Percentiles rank a stretch among this genome's conserved stretches.
Conservation (phyloP, 2,797 vertebrate genomes). For the Propithecus deckenii region DNA sequence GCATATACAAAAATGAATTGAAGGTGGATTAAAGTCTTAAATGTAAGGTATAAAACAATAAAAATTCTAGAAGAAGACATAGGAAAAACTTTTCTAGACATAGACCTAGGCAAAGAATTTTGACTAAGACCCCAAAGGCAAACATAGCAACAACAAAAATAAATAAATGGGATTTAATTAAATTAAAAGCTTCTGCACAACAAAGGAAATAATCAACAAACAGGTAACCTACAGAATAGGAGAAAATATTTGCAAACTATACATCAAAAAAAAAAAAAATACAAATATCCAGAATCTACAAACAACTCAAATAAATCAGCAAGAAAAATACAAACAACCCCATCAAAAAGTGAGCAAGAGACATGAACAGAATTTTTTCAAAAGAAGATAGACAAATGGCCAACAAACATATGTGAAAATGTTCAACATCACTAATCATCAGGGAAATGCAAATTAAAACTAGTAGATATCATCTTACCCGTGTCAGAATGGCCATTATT, state of each 20-base stretch:
- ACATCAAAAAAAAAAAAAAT: neutral
- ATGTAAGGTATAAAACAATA: neutral
- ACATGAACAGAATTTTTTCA: neutral
- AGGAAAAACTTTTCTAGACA: neutral
- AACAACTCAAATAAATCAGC: neutral
- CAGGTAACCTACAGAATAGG: neutral
- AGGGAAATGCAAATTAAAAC: neutral
- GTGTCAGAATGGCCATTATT: neutral
- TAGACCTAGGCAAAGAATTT: neutral
- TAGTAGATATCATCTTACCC: neutral
- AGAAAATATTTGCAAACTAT: neutral
- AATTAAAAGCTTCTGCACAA: neutral
- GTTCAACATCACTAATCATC: neutral
- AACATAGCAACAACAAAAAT: neutral
- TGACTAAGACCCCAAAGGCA: neutral
- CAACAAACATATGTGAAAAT: neutral
- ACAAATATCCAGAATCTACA: neutral
- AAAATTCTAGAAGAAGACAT: neutral
- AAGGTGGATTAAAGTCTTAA: neutral
- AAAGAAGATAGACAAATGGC: neutral
- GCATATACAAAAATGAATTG: neutral
- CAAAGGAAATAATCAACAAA: neutral
- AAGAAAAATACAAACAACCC: neutral
- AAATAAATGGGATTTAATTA: neutral
- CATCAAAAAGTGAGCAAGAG: neutral